Base-by-base conservation (phyloP, 2,113 vertebrate genomes). In the Microtus pennsylvanicus region DNA sequence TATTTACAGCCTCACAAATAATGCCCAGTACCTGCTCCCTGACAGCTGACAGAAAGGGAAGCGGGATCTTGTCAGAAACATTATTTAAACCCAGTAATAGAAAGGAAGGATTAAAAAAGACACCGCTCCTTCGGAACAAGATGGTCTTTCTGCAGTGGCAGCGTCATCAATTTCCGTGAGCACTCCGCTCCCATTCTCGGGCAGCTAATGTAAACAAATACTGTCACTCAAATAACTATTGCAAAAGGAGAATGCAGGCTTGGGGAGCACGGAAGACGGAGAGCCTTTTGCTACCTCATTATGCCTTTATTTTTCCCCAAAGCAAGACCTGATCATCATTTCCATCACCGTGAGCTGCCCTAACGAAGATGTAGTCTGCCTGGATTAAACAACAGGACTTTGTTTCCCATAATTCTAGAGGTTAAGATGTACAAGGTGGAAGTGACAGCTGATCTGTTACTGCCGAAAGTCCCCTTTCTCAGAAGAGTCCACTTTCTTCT, bases 61-160 rank as follows among this genome's bases (percentile, higher is more conserved):
- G 96, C 90, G 97, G 94, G 58, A 96, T 88, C 69, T 92, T 98
- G 97, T 97, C 77, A 90, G 78, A 95, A 96, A 96, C 69, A 93
- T 97, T 97, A 98, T 96, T 98, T 98, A 97, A 97, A 98, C 96
- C 24, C 93, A 97, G 95, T 87, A 89, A 94, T 38, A 86, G 96
- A 97, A 82, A 82, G 55, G 98, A 96, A 96, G 92, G 89, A 91
- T 95, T 96, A 28, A 94, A 95, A 96, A 93, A 97, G 90, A 1
- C 26, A 55, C 9, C 33, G 45, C 30, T 90, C 72, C 33, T 88
- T 47, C 10, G 8, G 83, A 26, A n/a, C 35, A 97, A 94, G 63
- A 89, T 75, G 75, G 74, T 92, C 96, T 97, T 26, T 38, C 78
- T 67, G 5, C 16, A 6, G 5, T 1, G 74, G 91, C 89, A 96